phyloP scores from a whole-genome alignment of 23 tunicate species.

The Halocynthia aurantium region DNA sequence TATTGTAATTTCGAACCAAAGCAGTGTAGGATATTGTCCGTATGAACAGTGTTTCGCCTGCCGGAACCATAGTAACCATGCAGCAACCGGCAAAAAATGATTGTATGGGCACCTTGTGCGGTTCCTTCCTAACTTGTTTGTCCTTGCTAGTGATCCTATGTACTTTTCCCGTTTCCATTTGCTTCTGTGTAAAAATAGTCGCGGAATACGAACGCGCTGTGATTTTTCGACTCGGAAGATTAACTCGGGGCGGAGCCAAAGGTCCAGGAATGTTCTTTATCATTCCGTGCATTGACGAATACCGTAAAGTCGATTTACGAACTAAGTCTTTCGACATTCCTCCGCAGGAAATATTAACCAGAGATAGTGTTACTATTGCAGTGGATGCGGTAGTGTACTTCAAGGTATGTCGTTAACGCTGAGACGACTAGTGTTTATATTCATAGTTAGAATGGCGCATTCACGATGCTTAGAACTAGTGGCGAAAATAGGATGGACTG shows the following conservation, averaged over 20 bases:
- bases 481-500: no score
- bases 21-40: no score
- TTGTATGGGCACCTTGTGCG: conserved; percentile 22
- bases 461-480: no score
- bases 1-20: no score
- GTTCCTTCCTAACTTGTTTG: conserved; percentile 27
- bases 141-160: conserved; percentile 33
- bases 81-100: no score
- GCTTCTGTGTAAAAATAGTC: conserved; percentile 59
- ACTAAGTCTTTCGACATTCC: conserved; percentile 87
- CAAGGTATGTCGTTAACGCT: background rate
- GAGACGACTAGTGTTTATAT: no score
- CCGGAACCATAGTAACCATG: no score
- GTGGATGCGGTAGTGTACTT: conserved; percentile 97
- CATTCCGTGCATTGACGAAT: conserved; percentile 92
- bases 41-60: no score
- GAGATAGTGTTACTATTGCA: conserved; percentile 88
- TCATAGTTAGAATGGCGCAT: no score
- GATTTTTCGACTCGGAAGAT: conserved; percentile 79
- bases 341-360: conserved; percentile 89
- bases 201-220: conserved; percentile 93
- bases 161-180: conserved; percentile 49
- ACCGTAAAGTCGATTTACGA: conserved; percentile 66
- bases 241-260: conserved; percentile 56
- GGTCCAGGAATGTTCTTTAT: conserved; percentile 94